Evolutionary conservation across 1,140 invertebrate species (phyloP).

Genomic region (Heliconius hermathena): DNA sequence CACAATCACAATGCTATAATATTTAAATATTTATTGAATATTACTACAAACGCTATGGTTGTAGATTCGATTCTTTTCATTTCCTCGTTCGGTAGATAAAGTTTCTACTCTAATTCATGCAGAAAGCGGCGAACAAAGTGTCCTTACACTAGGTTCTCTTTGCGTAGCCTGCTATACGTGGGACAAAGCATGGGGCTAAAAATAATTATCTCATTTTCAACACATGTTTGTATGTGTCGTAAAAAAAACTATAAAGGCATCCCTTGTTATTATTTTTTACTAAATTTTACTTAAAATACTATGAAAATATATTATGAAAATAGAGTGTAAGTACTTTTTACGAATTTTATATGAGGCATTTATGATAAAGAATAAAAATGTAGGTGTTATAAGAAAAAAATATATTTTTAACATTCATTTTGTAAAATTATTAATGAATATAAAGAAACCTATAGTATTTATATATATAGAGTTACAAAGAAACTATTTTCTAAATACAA

Average conservation of each 20-base stretch:
- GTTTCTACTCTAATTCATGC: too few species aligned
- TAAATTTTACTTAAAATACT: background rate
- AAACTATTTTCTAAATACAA: background rate
- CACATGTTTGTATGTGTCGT: background rate
- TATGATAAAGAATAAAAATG: background rate
- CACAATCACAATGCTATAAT: background rate
- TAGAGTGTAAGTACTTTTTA: background rate
- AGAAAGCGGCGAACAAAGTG: too few species aligned
- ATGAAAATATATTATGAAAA: background rate
- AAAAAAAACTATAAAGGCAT: background rate
- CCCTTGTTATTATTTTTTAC: background rate
- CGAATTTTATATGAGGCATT: constrained; percentile 10
- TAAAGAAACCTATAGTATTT: background rate
- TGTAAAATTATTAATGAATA: background rate
- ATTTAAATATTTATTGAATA: background rate
- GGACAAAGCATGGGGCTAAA: too few species aligned
- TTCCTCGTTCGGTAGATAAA: too few species aligned
- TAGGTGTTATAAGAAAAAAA: background rate
- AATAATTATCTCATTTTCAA: background rate
- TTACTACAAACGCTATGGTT: too few species aligned
- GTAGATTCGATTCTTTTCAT: too few species aligned
- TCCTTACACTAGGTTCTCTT: too few species aligned
- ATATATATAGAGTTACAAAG: background rate
- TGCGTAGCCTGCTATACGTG: too few species aligned
- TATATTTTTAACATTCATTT: background rate